Evolutionary conservation across 1,140 invertebrate genomes (phyloP).

Genomic region (Hydropsyche tenuis): DNA sequence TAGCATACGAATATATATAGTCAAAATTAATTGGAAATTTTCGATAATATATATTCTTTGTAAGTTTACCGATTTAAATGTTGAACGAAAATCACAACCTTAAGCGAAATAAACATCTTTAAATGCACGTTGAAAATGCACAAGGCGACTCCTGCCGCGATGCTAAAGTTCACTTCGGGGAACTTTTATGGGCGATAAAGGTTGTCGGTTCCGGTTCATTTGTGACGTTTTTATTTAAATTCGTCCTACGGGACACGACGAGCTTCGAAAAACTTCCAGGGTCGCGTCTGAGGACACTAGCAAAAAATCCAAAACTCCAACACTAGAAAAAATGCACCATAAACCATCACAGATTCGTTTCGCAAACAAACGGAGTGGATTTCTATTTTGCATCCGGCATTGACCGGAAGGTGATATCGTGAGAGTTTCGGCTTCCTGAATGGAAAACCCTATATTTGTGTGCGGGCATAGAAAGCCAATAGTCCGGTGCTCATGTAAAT

Average conservation of each 20-base stretch:
- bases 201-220: slow-evolving; percentile 14
- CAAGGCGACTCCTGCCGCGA: background rate
- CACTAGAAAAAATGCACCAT: background rate
- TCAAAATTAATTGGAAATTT: background rate
- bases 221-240: slow-evolving; percentile 17
- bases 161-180: background rate
- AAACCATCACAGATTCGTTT: too few species aligned
- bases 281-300: background rate
- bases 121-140: slow-evolving; percentile 25
- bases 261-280: background rate
- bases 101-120: background rate
- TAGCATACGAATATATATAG: background rate
- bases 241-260: background rate
- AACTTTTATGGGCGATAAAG: slow-evolving; percentile 22
- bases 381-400: slow-evolving; percentile 35
- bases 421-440: slow-evolving; percentile 30
- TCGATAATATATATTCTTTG: background rate
- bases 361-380: slow-evolving; percentile 21
- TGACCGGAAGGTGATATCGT: slow-evolving; percentile 34
- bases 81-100: too few species aligned
- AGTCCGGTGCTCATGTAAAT: slow-evolving; percentile 26
- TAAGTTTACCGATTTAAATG: background rate
- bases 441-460: background rate
- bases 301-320: background rate
- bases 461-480: slow-evolving; percentile 26